Evolutionary conservation across 2,888 invertebrate genomes (phyloP), one percentile per base, ranked within the genome.

Genomic region (Troglohyphantes excavatus): DNA sequence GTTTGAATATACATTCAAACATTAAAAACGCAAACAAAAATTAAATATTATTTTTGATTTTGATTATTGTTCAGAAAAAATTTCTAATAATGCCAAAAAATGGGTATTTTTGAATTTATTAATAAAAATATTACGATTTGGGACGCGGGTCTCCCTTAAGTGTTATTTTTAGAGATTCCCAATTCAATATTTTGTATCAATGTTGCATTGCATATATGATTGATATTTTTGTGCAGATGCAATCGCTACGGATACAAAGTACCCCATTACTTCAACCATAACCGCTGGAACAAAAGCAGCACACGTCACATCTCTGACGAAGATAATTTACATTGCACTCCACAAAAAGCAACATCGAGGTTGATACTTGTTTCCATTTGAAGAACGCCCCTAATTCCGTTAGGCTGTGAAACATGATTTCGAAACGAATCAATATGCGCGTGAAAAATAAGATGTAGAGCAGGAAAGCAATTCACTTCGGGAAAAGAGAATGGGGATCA

Each of bases 381-480:
- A 72, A 72, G 46, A 72, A 72, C 72, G 46, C 46, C 72, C 72
- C 72, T 53, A 46, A 46, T n/a, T 72, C 72, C 3, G 43, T 23
- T 13, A 46, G 26, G 72, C 13, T 46, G 67, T 67, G 59, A 78
- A 86, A 70, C 53, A 86, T 78, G 85, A 86, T 86, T 86, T 70
- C 53, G 70, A 70, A 86, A 86, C 68, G 85, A 86, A 86, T 86
- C 85, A 86, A 86, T 86, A 86, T 65, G 39, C 76, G n/a, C 72
- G 21, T 46, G 76, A 85, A 86, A 86, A 86, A 86, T 78, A 86
- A 86, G 85, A 86, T 86, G 85, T 61, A 86, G 53, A 86, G 19
- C 68, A 70, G 76, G 70, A 86, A 86, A 86, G 78, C 85, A 78
- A 86, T 86, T 86, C 85, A 86, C 85, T 63, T 76, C 61, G 61